A percentile compares a stretch with the other conserved stretches of the same genome.
Conservation (phyloP, 2,113 vertebrate genomes). For the Tetrax tetrax region DNA sequence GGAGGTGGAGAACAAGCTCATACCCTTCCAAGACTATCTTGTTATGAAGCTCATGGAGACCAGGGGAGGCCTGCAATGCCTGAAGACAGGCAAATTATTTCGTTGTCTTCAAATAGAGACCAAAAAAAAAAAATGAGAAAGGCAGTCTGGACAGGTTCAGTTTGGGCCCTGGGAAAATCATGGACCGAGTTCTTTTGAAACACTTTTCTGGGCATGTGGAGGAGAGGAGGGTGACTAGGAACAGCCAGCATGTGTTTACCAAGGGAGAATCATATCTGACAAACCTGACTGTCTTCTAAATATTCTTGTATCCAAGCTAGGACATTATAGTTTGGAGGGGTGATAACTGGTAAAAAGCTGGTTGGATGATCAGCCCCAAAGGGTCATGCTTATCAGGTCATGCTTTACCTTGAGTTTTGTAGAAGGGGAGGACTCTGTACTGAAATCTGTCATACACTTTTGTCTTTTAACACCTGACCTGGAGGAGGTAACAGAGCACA, state of each 20-base stretch:
- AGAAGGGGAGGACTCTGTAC: background rate
- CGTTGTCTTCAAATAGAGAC: fast-evolving
- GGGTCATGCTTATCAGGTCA: background rate
- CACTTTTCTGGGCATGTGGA: background rate
- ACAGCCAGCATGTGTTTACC: background rate
- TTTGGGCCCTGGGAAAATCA: background rate
- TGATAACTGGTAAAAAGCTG: background rate
- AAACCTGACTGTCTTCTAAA: background rate
- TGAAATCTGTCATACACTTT: background rate
- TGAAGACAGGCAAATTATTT: background rate
- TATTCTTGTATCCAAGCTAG: background rate
- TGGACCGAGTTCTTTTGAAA: background rate
- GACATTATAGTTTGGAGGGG: background rate
- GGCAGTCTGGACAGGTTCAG: background rate
- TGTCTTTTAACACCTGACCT: background rate
- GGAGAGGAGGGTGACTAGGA: background rate
- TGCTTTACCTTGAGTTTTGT: background rate
- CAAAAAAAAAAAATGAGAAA: background rate
- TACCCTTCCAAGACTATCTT: background rate
- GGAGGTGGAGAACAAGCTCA: background rate
- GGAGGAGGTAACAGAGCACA: background rate
- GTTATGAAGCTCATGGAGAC: background rate
- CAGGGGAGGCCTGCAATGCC: background rate
- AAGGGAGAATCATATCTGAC: background rate
- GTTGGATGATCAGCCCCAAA: background rate